Base-by-base conservation (phyloP, 2,888 invertebrate species). In the Matsumyia berberina region DNA sequence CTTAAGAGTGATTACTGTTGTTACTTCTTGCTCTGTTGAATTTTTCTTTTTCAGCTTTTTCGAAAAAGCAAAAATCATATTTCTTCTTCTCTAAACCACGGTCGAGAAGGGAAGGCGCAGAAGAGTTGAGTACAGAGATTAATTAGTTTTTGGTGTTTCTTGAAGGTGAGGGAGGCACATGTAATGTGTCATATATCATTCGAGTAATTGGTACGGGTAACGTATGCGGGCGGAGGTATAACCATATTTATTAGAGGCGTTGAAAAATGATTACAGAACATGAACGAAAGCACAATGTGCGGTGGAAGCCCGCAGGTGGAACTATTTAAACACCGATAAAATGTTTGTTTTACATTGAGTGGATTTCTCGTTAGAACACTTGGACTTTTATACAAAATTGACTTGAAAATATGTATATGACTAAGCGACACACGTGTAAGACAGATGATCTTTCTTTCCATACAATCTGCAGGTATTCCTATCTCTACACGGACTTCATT, bases 141-240 rank as follows among this genome's bases (percentile, higher is more conserved):
- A 72, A 72, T 58, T 72, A 72, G 46, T 72, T 37, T 49, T 15
- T n/a, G 37, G 12, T 60, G 60, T 49, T 72, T 24, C 37, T 51
- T 72, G 35, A 31, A 60, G 72, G 58, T 69, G 35, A 69, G 57
- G 35, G 46, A 69, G 42, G 69, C 39, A 72, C 24, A 51, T 51
- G 60, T 51, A 58, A 72, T 49, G 60, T 58, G 58, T 60, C 72
- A 72, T 72, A 58, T 39, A 60, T 72, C 49, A 72, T 37, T 51
- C 37, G 55, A 37, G 37, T 66, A 39, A 55, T 42, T 67, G 53
- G 31, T 55, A 51, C 51, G n/a, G 9, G 37, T 17, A 66, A 39
- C 19, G 3, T 29, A 64, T 64, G 64, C 12, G 49, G 49, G 66
- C 31, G 37, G 7, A 46, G 35, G 64, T 37, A n/a, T n/a, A 37